Evolutionary conservation across 1,140 invertebrate species (phyloP).

Genomic region (Aporrectodea caliginosa): DNA sequence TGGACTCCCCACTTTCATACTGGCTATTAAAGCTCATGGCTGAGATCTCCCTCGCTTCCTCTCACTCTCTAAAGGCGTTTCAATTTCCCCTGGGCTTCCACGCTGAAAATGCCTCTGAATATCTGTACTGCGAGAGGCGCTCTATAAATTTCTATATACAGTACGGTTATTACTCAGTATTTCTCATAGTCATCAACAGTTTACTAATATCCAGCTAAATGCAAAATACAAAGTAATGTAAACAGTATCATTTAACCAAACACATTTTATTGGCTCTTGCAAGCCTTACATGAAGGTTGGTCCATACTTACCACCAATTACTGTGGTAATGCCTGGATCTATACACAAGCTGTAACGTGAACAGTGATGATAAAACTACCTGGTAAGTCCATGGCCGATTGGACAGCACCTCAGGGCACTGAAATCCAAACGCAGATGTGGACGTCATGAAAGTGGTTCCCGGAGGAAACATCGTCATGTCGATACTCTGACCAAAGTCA

Average conservation of each 20-base stretch:
- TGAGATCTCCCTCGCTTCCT: no score
- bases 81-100: no score
- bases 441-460: slow-evolving; percentile 73
- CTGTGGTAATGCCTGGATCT: background rate
- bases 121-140: no score
- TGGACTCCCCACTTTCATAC: no score
- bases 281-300: no score
- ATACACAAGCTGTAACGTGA: no score
- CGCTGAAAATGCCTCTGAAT: no score
- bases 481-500: slow-evolving; percentile 82
- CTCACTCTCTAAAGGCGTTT: no score
- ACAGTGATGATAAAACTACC: slow-evolving; percentile 46
- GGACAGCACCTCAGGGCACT: slow-evolving; percentile 82
- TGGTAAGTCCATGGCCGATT: slow-evolving; percentile 86
- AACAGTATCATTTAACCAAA: background rate
- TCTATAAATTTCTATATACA: no score
- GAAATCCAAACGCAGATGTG: slow-evolving; percentile 71
- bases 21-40: no score
- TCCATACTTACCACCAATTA: background rate
- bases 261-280: background rate
- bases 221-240: background rate
- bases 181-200: no score
- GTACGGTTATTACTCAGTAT: no score
- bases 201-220: background rate
- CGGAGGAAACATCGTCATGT: slow-evolving; percentile 76